Base-by-base conservation (phyloP, 2,888 invertebrate species). In the Nineta flava region DNA sequence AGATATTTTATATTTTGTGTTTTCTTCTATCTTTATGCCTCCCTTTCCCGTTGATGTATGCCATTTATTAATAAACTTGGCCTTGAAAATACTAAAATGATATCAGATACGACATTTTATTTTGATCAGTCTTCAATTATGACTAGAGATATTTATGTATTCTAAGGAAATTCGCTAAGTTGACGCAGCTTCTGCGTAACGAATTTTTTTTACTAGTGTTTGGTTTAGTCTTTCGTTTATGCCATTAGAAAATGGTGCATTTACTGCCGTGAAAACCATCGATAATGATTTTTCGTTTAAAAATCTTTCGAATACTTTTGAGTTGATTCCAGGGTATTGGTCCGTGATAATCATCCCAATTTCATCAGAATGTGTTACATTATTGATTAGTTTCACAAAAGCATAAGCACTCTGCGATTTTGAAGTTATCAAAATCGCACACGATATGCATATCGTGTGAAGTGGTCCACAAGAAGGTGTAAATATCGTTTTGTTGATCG, bases 181-280 rank as follows among this genome's bases (percentile, higher is more conserved):
- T n/a, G n/a, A n/a, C n/a, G n/a, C n/a, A n/a, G n/a, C n/a, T n/a
- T n/a, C n/a, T n/a, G n/a, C n/a, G 43, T 16, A 43, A 5, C 43
- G 3, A 15, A 43, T 43, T 43, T 16, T 43, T 5, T 43, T 43
- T 7, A 43, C 17, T 41, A 43, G 16, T 6, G 43, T 43, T 10
- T 43, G 43, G 17, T 43, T 43, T 43, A 16, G 5, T 43, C 43
- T 43, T 43, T 43, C 43, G 10, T 43, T 43, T 10, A 43, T 12
- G 7, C 43, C 43, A 43, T 43, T 43, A 16, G 43, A 43, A 43
- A 43, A 43, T 7, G 43, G 15, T 15, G 15, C 9, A 16, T 43
- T 43, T 15, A 41, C n/a, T 41, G 41, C 41, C 7, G 41, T 41
- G n/a, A 41, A 41, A 41, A 41, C n/a, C 7, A 41, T 12, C n/a